Evolutionary conservation across 2,113 vertebrate genomes (phyloP).

Genomic region (Irena cyanogastra): DNA sequence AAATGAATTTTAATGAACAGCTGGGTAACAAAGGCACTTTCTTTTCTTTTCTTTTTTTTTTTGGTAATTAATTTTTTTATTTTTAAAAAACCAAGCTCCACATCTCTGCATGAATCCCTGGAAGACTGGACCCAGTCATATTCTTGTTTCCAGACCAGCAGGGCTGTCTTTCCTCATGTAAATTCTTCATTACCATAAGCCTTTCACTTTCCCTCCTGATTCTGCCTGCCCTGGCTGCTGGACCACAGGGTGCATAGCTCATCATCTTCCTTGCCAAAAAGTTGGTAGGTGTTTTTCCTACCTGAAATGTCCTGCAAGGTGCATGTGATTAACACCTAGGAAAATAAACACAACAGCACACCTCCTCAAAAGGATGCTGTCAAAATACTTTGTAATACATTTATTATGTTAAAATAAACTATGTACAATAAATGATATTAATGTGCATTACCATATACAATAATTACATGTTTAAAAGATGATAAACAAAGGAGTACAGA

Average conservation of each 20-base stretch:
- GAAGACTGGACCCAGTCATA: background rate
- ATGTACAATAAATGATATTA: constrained; percentile 21
- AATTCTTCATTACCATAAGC: background rate
- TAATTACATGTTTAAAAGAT: constrained; percentile 45
- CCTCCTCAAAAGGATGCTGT: background rate
- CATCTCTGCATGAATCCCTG: background rate
- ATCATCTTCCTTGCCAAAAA: background rate
- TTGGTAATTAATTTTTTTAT: background rate
- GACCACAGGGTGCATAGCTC: background rate
- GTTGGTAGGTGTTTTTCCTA: background rate
- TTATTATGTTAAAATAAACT: constrained; percentile 66
- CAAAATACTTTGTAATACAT: constrained; percentile 47
- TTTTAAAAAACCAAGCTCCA: background rate
- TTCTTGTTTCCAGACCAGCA: background rate
- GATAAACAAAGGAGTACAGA: constrained; percentile 24
- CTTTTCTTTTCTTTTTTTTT: too few relatives aligned
- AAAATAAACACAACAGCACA: background rate
- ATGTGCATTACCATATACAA: constrained; percentile 52
- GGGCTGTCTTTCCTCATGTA: background rate
- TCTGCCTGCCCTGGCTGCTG: background rate
- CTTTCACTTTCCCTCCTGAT: background rate
- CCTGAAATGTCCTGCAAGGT: background rate
- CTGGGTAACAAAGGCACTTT: background rate
- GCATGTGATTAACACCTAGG: background rate
- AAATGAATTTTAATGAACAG: background rate